Evolutionary conservation across 1,140 invertebrate species (phyloP), one percentile per base, ranked within the genome.

Genomic region (Drosophila carrolli): DNA sequence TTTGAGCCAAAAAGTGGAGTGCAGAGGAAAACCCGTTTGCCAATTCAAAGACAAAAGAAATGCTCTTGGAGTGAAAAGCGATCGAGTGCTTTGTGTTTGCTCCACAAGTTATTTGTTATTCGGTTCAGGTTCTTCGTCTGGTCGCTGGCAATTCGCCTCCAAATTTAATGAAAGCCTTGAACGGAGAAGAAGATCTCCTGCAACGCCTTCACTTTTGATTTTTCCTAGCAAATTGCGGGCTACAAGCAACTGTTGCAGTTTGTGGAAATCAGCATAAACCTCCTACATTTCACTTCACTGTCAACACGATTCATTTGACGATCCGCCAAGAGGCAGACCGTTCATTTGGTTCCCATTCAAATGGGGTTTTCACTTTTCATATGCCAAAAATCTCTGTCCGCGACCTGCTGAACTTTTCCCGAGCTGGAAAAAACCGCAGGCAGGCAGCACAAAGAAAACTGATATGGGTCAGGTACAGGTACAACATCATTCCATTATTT

Each of bases 281-380:
- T 78, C 61, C 79, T 62, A 61, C 75, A 71, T 78, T 82, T 82
- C 67, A 67, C 77, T 80, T 73, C 77, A 71, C 78, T 86, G 82
- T 84, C 82, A 88, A 86, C 82, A 88, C 70, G 71, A 86, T 75
- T 86, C 63, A 81, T 81, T 53, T 83, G 81, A 43, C 50, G 65
- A 60, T 57, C n/a, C 29, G 35, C 37, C 47, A 43, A 54, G 65
- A 57, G 61, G 58, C 72, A 75, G 73, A 46, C 59, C 44, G 59
- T 75, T 63, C 71, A 84, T 73, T 78, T 71, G 58, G 78, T 67
- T 56, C 32, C 59, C 58, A 58, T 66, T 59, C 62, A 62, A 82
- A 78, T 81, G 80, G 43, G 80, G 80, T 65, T 85, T 85, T 85
- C 82, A 78, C 82, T 85, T 85, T 85, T 82, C 78, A 85, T 85